These are phyloP conservation scores for Dermolepida albohirtum DNA, from an alignment of 2,888 invertebrate genomes.

Conservation along the genomic window DNA sequence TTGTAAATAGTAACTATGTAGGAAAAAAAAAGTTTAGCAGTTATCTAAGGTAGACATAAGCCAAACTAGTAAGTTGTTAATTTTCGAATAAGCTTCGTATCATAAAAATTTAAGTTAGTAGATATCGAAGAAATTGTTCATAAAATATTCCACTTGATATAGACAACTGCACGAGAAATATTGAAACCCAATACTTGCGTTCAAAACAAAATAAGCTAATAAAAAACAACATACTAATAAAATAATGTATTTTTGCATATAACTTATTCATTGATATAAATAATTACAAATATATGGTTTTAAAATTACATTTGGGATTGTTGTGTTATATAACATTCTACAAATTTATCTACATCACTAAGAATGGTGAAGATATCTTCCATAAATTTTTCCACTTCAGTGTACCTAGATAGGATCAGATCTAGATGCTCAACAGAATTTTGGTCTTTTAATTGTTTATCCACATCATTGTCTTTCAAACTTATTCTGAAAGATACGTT, in stretches of 20 bases:
- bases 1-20: too few species aligned
- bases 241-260: slow-evolving; percentile 1
- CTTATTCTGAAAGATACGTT: slow-evolving; percentile 44
- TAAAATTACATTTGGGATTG: background rate
- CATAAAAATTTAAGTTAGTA: too few species aligned
- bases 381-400: slow-evolving; percentile 39
- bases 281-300: background rate
- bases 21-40: too few species aligned
- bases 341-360: slow-evolving; percentile 45
- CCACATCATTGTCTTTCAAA: slow-evolving; percentile 43
- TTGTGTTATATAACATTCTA: slow-evolving; percentile 41
- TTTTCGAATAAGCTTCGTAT: too few species aligned
- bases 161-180: too few species aligned
- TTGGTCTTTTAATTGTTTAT: slow-evolving; percentile 37
- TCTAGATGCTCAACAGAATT: slow-evolving; percentile 34
- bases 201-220: too few species aligned
- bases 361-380: slow-evolving; percentile 41
- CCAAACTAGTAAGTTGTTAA: too few species aligned
- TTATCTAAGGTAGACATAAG: too few species aligned
- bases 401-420: slow-evolving; percentile 41
- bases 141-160: too few species aligned
- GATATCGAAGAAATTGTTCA: too few species aligned
- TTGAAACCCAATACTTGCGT: too few species aligned
- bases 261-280: slow-evolving; percentile 1
- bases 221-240: background rate